Percentiles rank a stretch among this genome's conserved stretches.
These are phyloP conservation scores for Acropternis orthonyx DNA, from an alignment of 2,797 vertebrate genomes.

Conservation along the genomic window DNA sequence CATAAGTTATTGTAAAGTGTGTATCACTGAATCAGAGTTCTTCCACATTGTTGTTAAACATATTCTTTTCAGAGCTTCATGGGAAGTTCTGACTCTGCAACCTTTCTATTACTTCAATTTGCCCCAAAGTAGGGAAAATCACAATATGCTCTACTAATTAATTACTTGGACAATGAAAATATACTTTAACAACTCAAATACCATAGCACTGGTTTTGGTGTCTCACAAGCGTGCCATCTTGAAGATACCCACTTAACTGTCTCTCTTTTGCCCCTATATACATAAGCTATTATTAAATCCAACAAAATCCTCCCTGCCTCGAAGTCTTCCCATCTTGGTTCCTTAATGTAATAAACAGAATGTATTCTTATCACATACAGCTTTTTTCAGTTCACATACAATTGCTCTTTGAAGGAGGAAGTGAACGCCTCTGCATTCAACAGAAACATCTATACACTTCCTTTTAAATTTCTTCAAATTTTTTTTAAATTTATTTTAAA, in stretches of 20 bases:
- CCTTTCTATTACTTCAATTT: background rate
- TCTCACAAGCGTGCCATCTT: background rate
- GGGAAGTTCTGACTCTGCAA: background rate
- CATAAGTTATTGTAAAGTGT: background rate
- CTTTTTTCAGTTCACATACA: background rate
- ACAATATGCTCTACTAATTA: background rate
- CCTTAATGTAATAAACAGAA: background rate
- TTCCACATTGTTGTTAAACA: background rate
- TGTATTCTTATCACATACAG: background rate
- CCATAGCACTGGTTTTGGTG: background rate
- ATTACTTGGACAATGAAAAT: background rate
- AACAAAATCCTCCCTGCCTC: background rate
- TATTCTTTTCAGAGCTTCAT: background rate
- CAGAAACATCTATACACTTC: background rate
- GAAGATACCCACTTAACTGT: background rate
- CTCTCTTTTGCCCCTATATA: background rate
- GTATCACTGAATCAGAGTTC: fast-evolving
- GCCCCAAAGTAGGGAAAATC: background rate
- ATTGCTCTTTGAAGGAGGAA: background rate
- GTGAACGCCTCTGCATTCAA: fast-evolving
- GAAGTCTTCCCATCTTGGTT: background rate
- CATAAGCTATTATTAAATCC: background rate
- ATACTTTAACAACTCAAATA: background rate
- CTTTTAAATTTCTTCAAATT: background rate
- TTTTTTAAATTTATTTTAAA: too few relatives aligned